phyloP scores from a whole-genome alignment of 2,113 vertebrate species.

The Zapus hudsonius region DNA sequence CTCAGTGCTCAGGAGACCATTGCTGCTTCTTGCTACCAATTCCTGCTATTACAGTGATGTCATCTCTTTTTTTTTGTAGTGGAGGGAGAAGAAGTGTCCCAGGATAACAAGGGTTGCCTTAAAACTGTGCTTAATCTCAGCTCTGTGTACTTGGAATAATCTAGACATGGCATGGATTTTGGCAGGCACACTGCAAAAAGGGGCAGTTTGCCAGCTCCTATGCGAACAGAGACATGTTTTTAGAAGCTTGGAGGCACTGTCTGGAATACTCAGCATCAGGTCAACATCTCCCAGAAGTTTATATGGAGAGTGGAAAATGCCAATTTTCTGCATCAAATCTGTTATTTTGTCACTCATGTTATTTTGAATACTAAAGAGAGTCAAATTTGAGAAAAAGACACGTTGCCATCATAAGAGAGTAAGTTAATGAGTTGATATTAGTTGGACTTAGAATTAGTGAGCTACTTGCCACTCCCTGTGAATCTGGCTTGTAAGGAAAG shows the following conservation, averaged over 20 bases:
- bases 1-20: not conserved
- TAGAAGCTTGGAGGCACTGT: not conserved
- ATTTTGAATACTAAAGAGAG: conserved; percentile 11
- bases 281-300: not conserved
- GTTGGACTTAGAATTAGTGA: not conserved
- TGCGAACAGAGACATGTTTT: not conserved
- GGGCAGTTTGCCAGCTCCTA: not conserved
- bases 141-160: not conserved
- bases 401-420: not conserved
- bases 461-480: not conserved
- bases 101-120: not conserved
- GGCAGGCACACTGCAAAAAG: not conserved
- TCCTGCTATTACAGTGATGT: not conserved
- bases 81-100: not conserved
- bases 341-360: conserved; percentile 1
- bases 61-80: not conserved
- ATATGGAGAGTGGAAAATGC: not conserved
- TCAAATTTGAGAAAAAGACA: not conserved
- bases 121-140: not conserved
- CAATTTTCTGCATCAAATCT: conserved; percentile 4
- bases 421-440: conserved; percentile 56
- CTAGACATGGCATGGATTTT: not conserved
- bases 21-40: not conserved
- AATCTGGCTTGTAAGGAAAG: conserved; percentile 44
- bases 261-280: not conserved